phyloP scores from a whole-genome alignment of 2,888 invertebrate species.

The Yponomeuta sedellus region DNA sequence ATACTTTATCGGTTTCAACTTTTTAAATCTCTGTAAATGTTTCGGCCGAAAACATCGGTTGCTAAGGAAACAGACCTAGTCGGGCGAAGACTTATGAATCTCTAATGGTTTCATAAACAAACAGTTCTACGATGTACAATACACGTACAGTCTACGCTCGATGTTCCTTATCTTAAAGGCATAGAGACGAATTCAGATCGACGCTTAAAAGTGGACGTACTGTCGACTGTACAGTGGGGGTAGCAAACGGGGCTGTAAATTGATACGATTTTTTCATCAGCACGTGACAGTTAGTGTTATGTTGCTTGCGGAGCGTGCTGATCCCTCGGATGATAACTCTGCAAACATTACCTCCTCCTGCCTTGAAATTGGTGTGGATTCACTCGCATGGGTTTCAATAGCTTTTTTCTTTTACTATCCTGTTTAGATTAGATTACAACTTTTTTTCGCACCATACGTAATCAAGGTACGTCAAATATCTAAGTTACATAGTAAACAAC shows the following conservation, averaged over 20 bases:
- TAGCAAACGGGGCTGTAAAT: background rate
- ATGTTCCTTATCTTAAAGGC: too few relatives aligned
- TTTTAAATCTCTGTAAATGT: background rate
- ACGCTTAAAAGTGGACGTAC: too few relatives aligned
- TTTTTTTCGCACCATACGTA: too few relatives aligned
- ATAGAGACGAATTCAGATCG: too few relatives aligned
- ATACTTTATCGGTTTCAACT: too few relatives aligned
- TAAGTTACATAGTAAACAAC: too few relatives aligned
- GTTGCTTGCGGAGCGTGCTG: background rate
- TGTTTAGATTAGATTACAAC: too few relatives aligned
- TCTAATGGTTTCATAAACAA: slow-evolving; percentile 3
- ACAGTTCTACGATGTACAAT: background rate
- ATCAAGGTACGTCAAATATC: too few relatives aligned
- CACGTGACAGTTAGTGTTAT: background rate
- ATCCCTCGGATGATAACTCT: background rate
- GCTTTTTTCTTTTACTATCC: too few relatives aligned
- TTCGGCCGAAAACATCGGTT: background rate
- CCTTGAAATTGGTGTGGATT: background rate
- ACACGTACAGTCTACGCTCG: background rate
- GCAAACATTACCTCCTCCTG: background rate
- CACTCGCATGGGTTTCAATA: too few relatives aligned
- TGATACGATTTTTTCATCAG: background rate
- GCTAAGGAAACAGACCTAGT: background rate
- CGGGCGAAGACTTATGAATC: background rate
- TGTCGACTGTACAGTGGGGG: background rate